Percentiles rank a stretch among this genome's conserved stretches.
These are phyloP conservation scores for Brachionus paranguensis DNA, from an alignment of 1,140 invertebrate species.

Conservation along the genomic window DNA sequence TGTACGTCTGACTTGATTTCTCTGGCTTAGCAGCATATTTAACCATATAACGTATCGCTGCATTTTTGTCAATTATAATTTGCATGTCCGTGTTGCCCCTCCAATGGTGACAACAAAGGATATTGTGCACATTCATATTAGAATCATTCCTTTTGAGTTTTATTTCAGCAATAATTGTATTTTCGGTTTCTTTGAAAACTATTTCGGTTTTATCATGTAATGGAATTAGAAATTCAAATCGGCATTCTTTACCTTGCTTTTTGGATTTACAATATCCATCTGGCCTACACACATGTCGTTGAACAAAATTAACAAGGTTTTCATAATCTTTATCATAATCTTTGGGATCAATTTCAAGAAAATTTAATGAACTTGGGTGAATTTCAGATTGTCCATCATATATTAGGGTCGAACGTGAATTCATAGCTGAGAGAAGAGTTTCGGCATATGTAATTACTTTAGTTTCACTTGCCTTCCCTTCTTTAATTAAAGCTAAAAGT, in stretches of 20 bases:
- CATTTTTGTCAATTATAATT: not conserved
- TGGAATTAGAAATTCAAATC: not conserved
- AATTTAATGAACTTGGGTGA: too few relatives aligned
- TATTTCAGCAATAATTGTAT: not conserved
- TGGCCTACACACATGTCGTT: conserved; percentile 1
- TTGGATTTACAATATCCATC: not conserved
- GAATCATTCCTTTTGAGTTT: not conserved
- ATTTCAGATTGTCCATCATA: too few relatives aligned
- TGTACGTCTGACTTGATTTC: not conserved
- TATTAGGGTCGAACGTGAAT: too few relatives aligned
- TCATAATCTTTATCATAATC: not conserved
- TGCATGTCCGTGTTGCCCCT: not conserved
- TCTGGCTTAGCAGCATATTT: not conserved
- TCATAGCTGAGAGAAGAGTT: too few relatives aligned
- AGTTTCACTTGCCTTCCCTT: too few relatives aligned
- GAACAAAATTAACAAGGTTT: not conserved
- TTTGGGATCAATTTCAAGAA: not conserved
- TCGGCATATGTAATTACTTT: too few relatives aligned
- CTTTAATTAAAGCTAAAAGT: too few relatives aligned
- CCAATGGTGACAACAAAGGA: not conserved
- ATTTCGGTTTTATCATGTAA: not conserved
- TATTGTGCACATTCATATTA: not conserved
- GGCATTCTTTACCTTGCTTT: not conserved
- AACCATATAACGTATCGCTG: not conserved
- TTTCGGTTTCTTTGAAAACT: not conserved